Conservation (phyloP, 2,113 vertebrate species). For the Pteronura brasiliensis region DNA sequence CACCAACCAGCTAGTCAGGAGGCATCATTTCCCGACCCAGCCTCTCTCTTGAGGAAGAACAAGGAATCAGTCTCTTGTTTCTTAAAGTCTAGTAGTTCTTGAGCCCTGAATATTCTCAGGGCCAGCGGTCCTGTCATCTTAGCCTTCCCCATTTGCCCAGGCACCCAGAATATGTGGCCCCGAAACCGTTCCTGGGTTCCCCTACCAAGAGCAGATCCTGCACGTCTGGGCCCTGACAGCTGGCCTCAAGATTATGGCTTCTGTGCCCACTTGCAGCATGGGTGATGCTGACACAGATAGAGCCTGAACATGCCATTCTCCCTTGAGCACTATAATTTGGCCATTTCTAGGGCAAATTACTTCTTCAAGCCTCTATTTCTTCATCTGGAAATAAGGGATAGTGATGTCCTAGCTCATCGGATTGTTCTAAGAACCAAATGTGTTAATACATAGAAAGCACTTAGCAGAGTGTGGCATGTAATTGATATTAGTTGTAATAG, state of each 20-base stretch:
- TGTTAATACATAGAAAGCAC: accelerated
- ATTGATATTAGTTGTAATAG: neutral
- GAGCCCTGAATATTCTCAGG: neutral
- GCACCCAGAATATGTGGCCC: neutral
- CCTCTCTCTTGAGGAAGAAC: neutral
- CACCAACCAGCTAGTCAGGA: neutral
- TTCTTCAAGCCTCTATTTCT: neutral
- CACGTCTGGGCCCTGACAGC: neutral
- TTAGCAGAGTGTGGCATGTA: too few relatives aligned
- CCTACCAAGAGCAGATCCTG: neutral
- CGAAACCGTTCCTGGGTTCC: neutral
- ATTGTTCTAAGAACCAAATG: neutral
- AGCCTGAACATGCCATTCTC: neutral
- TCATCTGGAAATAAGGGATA: neutral
- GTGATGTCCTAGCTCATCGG: too few relatives aligned
- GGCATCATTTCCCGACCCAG: too few relatives aligned
- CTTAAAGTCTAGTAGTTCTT: neutral
- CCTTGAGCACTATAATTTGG: neutral
- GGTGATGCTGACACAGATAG: accelerated
- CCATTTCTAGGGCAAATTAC: neutral
- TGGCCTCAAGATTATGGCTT: neutral
- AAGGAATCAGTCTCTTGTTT: neutral
- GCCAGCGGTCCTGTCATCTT: neutral
- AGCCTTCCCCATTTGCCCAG: neutral
- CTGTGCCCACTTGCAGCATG: neutral